phyloP scores from a whole-genome alignment of 2,888 invertebrate species.

The Mythimna pallens region DNA sequence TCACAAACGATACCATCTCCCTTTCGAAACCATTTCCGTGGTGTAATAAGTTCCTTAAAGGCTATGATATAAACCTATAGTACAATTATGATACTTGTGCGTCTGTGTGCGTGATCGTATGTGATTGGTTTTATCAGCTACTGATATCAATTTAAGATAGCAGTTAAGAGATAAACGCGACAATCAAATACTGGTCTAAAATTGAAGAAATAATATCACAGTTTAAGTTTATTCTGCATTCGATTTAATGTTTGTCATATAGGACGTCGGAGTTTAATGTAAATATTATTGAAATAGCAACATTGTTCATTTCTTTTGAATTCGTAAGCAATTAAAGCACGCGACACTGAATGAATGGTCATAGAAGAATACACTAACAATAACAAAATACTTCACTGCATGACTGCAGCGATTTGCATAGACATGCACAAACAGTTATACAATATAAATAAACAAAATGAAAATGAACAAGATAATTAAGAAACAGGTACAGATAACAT shows the following conservation, averaged over 20 bases:
- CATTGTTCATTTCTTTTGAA: conserved; percentile 31
- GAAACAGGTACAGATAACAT: conserved; percentile 27
- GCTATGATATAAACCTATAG: conserved; percentile 31
- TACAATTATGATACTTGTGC: conserved; percentile 1
- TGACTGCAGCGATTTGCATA: conserved; percentile 19
- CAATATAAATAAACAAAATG: conserved; percentile 23
- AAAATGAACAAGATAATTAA: conserved; percentile 34
- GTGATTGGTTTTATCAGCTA: conserved; percentile 24
- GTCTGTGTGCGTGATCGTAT: conserved; percentile 26
- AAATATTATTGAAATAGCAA: conserved; percentile 48
- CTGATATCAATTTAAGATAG: conserved; percentile 42
- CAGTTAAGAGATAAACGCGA: conserved; percentile 34
- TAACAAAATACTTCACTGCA: conserved; percentile 36
- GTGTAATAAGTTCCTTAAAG: conserved; percentile 17
- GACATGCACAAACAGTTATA: conserved; percentile 13
- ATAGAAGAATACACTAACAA: conserved; percentile 38
- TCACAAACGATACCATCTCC: conserved; percentile 35
- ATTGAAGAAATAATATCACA: conserved; percentile 32
- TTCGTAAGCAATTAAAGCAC: conserved; percentile 31
- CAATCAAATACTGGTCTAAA: conserved; percentile 16
- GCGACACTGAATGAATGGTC: conserved; percentile 32
- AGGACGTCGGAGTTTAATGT: conserved; percentile 9
- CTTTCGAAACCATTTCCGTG: conserved; percentile 31
- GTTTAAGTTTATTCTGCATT: neutral
- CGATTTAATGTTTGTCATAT: conserved; percentile 1